A percentile compares a stretch with the other conserved stretches of the same genome.
Conservation (phyloP, 1,140 invertebrate species). For the Cotesia vestalis region DNA sequence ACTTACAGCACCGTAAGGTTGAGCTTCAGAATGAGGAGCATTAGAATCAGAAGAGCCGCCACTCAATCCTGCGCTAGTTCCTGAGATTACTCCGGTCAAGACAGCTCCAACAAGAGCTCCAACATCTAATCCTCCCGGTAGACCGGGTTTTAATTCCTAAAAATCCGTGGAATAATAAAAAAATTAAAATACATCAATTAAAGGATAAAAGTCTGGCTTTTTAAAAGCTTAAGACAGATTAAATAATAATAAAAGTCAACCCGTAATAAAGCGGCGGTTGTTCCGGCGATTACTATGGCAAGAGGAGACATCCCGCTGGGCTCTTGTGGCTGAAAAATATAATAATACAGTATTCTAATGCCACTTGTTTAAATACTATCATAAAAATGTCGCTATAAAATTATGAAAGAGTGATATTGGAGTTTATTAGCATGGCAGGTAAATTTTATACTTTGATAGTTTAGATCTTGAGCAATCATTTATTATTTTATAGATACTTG, state of each 20-base stretch:
- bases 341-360: background rate
- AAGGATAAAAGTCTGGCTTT: constrained; percentile 5
- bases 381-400: background rate
- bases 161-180: background rate
- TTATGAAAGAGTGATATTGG: background rate
- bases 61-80: constrained; percentile 57
- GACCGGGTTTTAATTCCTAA: constrained; percentile 48
- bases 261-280: constrained; percentile 54
- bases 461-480: constrained; percentile 14
- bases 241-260: constrained; percentile 46
- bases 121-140: constrained; percentile 49
- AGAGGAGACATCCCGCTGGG: constrained; percentile 51
- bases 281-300: constrained; percentile 50
- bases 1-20: constrained; percentile 30
- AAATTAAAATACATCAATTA: background rate
- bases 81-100: constrained; percentile 54
- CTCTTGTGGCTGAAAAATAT: constrained; percentile 48
- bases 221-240: constrained; percentile 5
- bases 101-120: constrained; percentile 53
- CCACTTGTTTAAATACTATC: background rate
- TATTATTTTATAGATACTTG: constrained; percentile 21
- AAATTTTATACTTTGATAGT: background rate
- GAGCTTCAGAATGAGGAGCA: background rate
- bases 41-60: constrained; percentile 35
- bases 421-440: background rate